Evolutionary conservation across 2,888 invertebrate genomes (phyloP).

Genomic region (Phytoseiulus persimilis): DNA sequence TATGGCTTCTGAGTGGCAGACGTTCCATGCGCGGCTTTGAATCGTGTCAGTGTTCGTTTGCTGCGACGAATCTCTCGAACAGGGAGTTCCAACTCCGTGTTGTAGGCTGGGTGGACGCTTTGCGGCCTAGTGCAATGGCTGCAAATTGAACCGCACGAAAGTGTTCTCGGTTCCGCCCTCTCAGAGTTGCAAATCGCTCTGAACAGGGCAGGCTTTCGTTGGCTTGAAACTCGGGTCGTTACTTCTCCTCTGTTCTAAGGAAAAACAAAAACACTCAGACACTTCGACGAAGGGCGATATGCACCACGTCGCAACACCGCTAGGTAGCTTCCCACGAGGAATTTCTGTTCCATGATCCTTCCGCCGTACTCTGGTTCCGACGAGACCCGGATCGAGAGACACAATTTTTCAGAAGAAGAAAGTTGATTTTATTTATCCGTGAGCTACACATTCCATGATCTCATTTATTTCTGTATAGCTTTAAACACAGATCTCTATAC

Average conservation of each 20-base stretch:
- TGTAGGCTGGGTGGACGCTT: constrained; percentile 33
- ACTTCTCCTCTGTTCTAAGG: background rate
- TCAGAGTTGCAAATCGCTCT: background rate
- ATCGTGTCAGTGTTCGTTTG: background rate
- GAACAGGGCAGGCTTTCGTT: background rate
- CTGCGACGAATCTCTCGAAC: background rate
- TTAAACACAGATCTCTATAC: background rate
- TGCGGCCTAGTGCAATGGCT: constrained; percentile 33
- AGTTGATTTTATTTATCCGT: background rate
- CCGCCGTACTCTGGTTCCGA: background rate
- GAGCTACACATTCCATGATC: background rate
- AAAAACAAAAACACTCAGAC: background rate
- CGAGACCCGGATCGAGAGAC: background rate
- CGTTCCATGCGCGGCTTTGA: background rate
- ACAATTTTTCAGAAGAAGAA: background rate
- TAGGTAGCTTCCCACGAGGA: background rate
- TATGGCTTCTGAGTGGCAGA: background rate
- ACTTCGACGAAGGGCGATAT: background rate
- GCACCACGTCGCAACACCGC: background rate
- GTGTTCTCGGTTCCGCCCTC: background rate
- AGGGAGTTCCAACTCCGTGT: constrained; percentile 5
- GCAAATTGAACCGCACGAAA: background rate
- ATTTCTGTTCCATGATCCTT: no score
- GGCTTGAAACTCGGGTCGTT: background rate
- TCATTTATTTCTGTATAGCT: background rate